Evolutionary conservation across 2,113 vertebrate genomes (phyloP).

Genomic region (Mus spicilegus): DNA sequence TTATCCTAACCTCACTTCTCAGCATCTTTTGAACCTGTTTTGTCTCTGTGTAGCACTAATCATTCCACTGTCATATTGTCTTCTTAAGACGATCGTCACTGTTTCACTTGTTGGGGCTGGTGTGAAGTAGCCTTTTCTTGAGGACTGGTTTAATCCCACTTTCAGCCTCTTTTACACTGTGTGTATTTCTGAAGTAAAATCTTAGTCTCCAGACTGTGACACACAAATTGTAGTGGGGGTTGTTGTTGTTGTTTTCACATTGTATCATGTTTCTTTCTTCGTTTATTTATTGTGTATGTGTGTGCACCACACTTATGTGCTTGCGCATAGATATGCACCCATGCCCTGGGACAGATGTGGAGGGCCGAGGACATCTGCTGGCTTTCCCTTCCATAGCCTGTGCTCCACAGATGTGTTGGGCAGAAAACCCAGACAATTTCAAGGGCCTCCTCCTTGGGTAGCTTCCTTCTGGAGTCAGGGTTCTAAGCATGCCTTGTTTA

Average conservation of each 20-base stretch:
- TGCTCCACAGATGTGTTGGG: not conserved
- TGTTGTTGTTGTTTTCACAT: not conserved
- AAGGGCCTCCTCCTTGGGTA: not conserved
- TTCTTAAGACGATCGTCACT: not conserved
- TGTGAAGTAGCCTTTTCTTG: not conserved
- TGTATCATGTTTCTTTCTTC: not conserved
- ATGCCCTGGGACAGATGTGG: not conserved
- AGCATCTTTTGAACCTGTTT: not conserved
- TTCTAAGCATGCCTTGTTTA: not conserved
- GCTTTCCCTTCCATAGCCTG: not conserved
- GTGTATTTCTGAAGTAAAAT: not conserved
- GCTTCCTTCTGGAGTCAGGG: not conserved
- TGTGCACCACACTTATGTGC: not conserved
- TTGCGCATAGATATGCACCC: no score
- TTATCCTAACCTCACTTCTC: slow-evolving; percentile 34
- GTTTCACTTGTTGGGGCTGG: not conserved
- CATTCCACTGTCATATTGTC: not conserved
- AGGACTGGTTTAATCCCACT: not conserved
- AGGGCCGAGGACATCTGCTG: not conserved
- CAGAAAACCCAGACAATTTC: not conserved
- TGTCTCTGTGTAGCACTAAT: not conserved
- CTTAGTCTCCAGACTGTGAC: not conserved
- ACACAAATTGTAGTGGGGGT: not conserved
- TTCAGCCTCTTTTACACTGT: not conserved
- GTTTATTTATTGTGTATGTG: not conserved